Conservation (phyloP, 2,888 invertebrate species). For the Orthosia cruda region DNA sequence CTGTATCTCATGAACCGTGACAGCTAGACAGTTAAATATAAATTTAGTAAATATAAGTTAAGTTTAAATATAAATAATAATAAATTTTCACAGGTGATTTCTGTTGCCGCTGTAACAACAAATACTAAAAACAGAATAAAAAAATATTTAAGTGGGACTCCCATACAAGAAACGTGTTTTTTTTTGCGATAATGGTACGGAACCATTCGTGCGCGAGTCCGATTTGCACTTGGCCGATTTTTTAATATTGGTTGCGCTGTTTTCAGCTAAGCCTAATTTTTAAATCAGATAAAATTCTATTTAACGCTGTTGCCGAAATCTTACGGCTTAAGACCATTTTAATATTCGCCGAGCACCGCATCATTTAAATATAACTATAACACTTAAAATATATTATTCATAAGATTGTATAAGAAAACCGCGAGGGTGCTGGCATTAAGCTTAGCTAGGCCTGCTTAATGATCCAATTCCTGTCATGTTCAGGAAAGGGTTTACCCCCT, state of each 20-base stretch:
- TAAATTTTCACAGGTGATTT: no score
- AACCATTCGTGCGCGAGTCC: no score
- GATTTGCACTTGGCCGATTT: no score
- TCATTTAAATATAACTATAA: slow-evolving; percentile 70
- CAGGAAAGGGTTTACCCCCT: slow-evolving; percentile 92
- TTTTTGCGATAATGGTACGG: no score
- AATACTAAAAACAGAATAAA: no score
- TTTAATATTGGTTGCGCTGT: neutral
- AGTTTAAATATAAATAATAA: no score
- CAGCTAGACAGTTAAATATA: no score
- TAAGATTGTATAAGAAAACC: slow-evolving; percentile 75
- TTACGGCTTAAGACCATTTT: slow-evolving; percentile 51
- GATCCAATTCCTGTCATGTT: slow-evolving; percentile 92
- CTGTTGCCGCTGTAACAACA: no score
- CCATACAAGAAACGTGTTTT: no score
- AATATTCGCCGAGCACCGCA: slow-evolving; percentile 56
- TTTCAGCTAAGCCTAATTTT: slow-evolving; percentile 12
- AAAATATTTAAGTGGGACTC: no score
- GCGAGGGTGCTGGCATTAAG: slow-evolving; percentile 84
- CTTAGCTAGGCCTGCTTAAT: slow-evolving; percentile 91
- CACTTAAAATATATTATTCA: slow-evolving; percentile 75
- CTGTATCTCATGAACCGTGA: no score
- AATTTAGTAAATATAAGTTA: no score
- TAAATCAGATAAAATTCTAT: slow-evolving; percentile 41
- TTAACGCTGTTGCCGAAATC: slow-evolving; percentile 10